These are phyloP conservation scores for Tetragonula carbonaria DNA, from an alignment of 2,888 invertebrate species.

Conservation along the genomic window DNA sequence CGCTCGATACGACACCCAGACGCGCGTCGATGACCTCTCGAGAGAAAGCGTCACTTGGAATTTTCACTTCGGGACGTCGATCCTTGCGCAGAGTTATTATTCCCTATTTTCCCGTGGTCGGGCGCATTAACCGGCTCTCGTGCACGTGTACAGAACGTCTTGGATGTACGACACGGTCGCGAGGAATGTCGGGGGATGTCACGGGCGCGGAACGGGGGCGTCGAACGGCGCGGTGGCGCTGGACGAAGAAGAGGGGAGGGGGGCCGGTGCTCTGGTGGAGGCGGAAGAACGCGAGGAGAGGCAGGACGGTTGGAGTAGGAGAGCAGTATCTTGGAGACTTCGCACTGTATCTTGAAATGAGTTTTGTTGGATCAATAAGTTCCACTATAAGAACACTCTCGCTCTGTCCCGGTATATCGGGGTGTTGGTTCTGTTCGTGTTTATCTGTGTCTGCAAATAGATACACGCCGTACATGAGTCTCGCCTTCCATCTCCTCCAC, in stretches of 20 bases:
- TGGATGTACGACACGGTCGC: conserved; percentile 78
- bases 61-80: not conserved
- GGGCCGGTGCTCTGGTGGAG: conserved; percentile 53
- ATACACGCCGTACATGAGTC: conserved; percentile 81
- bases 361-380: conserved; percentile 85
- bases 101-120: conserved; percentile 2
- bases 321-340: conserved; percentile 84
- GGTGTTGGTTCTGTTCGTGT: conserved; percentile 81
- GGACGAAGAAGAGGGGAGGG: conserved; percentile 50
- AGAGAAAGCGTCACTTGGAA: too few species aligned
- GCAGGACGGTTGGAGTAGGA: conserved; percentile 73
- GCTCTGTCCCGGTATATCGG: conserved; percentile 80
- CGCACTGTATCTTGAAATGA: conserved; percentile 85
- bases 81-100: not conserved
- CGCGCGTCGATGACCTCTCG: too few species aligned
- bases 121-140: conserved; percentile 72
- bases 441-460: conserved; percentile 84
- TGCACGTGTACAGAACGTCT: conserved; percentile 73
- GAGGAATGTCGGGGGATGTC: conserved; percentile 62
- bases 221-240: conserved; percentile 71
- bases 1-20: not conserved
- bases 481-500: conserved; percentile 46
- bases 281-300: conserved; percentile 69
- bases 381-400: conserved; percentile 84
- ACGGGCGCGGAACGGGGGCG: conserved; percentile 67